Percentiles rank a stretch among this genome's conserved stretches.
Conservation (phyloP, 2,113 vertebrate species). For the Oxyura jamaicensis region DNA sequence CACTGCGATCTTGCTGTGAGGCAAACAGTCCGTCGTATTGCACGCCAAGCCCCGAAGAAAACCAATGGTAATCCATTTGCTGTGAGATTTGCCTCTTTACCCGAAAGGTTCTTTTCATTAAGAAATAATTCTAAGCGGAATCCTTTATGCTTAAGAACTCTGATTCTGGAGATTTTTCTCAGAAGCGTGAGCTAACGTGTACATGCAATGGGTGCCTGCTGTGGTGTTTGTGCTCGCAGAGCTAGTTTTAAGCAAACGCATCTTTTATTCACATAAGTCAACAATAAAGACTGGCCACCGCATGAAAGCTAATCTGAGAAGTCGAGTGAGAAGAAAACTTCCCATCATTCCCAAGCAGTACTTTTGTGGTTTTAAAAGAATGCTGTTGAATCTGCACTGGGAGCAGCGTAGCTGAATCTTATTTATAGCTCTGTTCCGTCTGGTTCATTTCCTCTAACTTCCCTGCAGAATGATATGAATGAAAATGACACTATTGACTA, state of each 20-base stretch:
- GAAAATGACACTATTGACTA: slow-evolving; percentile 78
- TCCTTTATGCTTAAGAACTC: background rate
- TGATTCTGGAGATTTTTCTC: background rate
- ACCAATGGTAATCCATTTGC: background rate
- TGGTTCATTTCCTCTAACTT: slow-evolving; percentile 78
- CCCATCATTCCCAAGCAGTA: background rate
- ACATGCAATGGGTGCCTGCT: background rate
- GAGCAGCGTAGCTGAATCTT: slow-evolving; percentile 62
- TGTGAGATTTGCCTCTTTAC: background rate
- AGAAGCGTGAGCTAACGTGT: background rate
- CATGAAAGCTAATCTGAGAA: slow-evolving; percentile 17
- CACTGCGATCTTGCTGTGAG: background rate
- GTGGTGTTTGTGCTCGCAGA: background rate
- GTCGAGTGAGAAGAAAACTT: slow-evolving; percentile 20
- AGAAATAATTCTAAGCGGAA: background rate
- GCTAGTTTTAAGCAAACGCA: background rate
- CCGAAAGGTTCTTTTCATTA: background rate
- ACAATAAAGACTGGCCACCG: background rate
- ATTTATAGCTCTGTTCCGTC: slow-evolving; percentile 77
- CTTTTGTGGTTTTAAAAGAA: slow-evolving; percentile 59
- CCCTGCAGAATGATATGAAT: slow-evolving; percentile 75
- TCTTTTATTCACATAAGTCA: background rate
- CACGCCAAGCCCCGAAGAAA: background rate
- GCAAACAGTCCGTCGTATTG: background rate
- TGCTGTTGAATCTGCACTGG: slow-evolving; percentile 54